Conservation (phyloP, 2,888 invertebrate genomes). For the Horisme vitalbata region DNA sequence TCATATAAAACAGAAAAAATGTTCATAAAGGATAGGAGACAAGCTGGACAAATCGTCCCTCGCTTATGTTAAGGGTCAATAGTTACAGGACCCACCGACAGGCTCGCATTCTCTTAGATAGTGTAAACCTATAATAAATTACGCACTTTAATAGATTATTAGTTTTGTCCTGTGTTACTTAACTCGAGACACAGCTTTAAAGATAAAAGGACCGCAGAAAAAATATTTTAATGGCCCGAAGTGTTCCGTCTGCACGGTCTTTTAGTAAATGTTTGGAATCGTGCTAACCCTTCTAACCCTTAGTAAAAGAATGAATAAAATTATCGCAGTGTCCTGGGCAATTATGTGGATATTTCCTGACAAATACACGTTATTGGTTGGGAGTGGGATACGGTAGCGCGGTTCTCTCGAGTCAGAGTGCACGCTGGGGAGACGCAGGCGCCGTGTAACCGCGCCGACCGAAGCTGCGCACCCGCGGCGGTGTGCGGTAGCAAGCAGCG, state of each 20-base stretch:
- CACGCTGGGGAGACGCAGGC: constrained; percentile 1
- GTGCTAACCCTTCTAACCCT: constrained; percentile 58
- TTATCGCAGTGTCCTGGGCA: constrained; percentile 54
- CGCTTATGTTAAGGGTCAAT: constrained; percentile 57
- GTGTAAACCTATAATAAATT: constrained; percentile 62
- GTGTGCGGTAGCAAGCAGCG: constrained; percentile 33
- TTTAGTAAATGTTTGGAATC: constrained; percentile 46
- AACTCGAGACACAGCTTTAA: constrained; percentile 38
- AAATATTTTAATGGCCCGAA: constrained; percentile 43
- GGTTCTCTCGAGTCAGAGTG: constrained; percentile 3
- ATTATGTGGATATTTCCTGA: constrained; percentile 64
- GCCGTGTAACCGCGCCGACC: constrained; percentile 10
- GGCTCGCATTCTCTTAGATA: constrained; percentile 46
- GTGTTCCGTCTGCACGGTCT: constrained; percentile 37
- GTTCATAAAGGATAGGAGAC: constrained; percentile 62
- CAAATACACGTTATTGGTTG: constrained; percentile 62
- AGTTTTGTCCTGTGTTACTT: constrained; percentile 47
- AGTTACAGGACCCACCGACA: constrained; percentile 50
- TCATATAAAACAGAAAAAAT: constrained; percentile 68
- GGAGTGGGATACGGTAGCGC: constrained; percentile 47
- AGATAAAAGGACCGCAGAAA: constrained; percentile 47
- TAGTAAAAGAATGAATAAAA: constrained; percentile 54
- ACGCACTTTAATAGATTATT: constrained; percentile 61
- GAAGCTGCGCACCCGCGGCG: constrained; percentile 28
- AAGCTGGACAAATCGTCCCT: constrained; percentile 67